These are phyloP conservation scores for Muscina levida DNA, from an alignment of 2,888 invertebrate genomes.

Conservation along the genomic window DNA sequence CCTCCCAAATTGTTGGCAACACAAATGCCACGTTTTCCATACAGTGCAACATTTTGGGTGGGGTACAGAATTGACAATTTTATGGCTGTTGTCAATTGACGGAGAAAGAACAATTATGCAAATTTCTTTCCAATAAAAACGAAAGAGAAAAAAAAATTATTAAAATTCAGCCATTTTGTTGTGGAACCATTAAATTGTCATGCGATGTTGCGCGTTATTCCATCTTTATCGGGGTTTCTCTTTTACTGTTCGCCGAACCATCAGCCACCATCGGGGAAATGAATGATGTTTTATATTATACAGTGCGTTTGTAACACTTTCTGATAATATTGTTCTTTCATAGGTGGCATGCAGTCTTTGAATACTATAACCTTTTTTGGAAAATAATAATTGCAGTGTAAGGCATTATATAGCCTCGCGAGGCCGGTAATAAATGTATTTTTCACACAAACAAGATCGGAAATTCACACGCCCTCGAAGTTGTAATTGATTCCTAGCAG, in stretches of 20 bases:
- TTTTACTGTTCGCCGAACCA: not conserved
- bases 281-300: not conserved
- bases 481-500: too few species aligned
- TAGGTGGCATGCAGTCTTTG: too few species aligned
- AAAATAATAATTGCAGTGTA: too few species aligned
- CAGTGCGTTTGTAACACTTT: too few species aligned
- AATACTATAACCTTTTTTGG: too few species aligned
- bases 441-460: too few species aligned
- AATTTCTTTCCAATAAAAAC: conserved; percentile 56
- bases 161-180: conserved; percentile 56
- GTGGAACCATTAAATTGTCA: conserved; percentile 46
- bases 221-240: conserved; percentile 10
- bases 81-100: conserved; percentile 46
- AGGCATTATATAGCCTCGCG: too few species aligned
- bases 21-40: too few species aligned
- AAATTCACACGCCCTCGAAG: too few species aligned
- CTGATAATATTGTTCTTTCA: too few species aligned
- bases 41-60: conserved; percentile 1
- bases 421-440: too few species aligned
- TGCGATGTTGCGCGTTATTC: not conserved
- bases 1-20: conserved; percentile 24
- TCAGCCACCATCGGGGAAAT: too few species aligned
- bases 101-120: conserved; percentile 61
- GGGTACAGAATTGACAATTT: conserved; percentile 28
- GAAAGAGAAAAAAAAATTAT: conserved; percentile 21